Evolutionary conservation across 2,797 vertebrate species (phyloP).

Genomic region (Phylloscopus collybita): DNA sequence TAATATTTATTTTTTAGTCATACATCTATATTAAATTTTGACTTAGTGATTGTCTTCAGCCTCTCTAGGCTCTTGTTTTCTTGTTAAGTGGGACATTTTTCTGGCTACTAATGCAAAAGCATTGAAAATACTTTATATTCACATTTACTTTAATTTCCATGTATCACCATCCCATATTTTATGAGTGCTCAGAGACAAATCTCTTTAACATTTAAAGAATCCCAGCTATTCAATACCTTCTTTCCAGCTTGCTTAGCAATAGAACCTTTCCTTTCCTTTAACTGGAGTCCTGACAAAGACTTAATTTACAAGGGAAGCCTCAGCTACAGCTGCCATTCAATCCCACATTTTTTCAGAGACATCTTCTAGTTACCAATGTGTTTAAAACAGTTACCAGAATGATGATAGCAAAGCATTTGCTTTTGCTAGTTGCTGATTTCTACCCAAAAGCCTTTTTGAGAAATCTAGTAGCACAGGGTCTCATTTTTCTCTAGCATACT

Average conservation of each 20-base stretch:
- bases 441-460: slow-evolving; percentile 5
- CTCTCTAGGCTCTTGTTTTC: not conserved
- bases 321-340: not conserved
- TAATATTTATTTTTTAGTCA: not conserved
- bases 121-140: not conserved
- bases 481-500: slow-evolving; percentile 16
- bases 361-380: not conserved
- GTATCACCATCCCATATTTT: not conserved
- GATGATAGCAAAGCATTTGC: not conserved
- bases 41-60: not conserved
- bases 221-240: not conserved
- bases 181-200: not conserved
- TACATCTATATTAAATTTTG: not conserved
- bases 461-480: not conserved
- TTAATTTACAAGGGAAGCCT: not conserved
- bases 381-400: not conserved
- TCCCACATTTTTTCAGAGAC: not conserved
- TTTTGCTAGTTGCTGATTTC: slow-evolving; percentile 31
- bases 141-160: not conserved
- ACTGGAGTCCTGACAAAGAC: slow-evolving; percentile 22
- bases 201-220: not conserved
- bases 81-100: not conserved
- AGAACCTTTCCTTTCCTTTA: slow-evolving; percentile 34
- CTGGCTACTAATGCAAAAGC: not conserved
- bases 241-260: slow-evolving; percentile 13